phyloP scores from a whole-genome alignment of 53 echinoderm and acorn worm species.

The Echinarachnius parma region DNA sequence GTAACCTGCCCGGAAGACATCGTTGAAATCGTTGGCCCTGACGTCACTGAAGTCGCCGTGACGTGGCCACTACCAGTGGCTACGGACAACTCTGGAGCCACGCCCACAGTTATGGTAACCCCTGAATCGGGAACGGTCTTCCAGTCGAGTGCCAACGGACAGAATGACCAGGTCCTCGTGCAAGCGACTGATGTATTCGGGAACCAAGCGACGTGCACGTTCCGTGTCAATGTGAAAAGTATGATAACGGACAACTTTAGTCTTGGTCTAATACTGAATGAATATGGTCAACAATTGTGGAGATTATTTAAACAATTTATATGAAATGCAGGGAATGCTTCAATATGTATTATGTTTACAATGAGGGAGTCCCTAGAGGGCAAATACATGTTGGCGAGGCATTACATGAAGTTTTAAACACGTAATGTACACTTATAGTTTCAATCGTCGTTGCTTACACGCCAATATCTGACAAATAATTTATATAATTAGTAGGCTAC shows the following conservation, averaged over 20 bases:
- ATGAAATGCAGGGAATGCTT: too few relatives aligned
- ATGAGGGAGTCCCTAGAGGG: too few relatives aligned
- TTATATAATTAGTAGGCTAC: too few relatives aligned
- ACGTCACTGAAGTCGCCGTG: neutral
- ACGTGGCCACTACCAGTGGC: neutral
- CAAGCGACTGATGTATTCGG: neutral
- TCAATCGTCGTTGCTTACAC: too few relatives aligned
- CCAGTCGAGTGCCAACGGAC: neutral
- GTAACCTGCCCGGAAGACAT: neutral
- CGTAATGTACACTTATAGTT: too few relatives aligned
- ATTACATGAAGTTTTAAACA: too few relatives aligned
- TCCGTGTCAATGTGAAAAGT: neutral
- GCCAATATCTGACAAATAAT: too few relatives aligned
- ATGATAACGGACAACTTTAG: neutral
- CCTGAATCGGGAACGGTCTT: neutral
- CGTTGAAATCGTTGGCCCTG: neutral
- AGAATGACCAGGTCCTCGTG: slow-evolving; percentile 4
- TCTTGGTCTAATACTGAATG: neutral
- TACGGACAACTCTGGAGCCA: neutral
- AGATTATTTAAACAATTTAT: too few relatives aligned
- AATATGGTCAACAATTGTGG: too few relatives aligned
- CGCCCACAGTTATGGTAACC: neutral
- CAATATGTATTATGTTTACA: too few relatives aligned
- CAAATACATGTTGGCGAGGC: too few relatives aligned
- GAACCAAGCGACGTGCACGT: neutral